These are phyloP conservation scores for Bombus ignitus DNA, from an alignment of 1,140 invertebrate genomes.

Conservation along the genomic window DNA sequence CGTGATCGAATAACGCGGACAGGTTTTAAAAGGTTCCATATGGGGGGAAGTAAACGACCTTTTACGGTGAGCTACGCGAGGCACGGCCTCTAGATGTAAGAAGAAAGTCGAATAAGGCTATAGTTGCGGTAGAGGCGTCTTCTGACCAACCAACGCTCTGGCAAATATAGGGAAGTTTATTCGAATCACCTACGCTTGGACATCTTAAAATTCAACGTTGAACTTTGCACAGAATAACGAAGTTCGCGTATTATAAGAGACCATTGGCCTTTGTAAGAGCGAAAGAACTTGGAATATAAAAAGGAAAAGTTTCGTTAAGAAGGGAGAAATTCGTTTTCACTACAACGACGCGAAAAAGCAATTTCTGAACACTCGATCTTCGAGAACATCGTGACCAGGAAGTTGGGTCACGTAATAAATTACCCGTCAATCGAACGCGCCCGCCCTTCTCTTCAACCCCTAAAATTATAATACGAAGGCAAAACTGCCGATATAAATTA, in stretches of 20 bases:
- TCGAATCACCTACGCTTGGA: too few species aligned
- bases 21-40: not conserved
- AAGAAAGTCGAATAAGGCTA: not conserved
- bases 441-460: not conserved
- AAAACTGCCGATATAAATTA: conserved; percentile 36
- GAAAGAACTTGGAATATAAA: not conserved
- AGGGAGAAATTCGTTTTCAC: not conserved
- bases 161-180: too few species aligned
- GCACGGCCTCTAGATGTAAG: not conserved
- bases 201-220: not conserved
- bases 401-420: conserved; percentile 23
- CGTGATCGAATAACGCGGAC: not conserved
- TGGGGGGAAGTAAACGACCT: not conserved
- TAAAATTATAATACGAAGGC: conserved; percentile 34
- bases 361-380: conserved; percentile 9
- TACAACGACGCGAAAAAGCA: not conserved
- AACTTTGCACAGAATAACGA: not conserved
- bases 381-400: not conserved
- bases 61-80: not conserved
- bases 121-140: too few species aligned
- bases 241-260: too few species aligned
- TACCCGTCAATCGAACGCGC: conserved; percentile 18
- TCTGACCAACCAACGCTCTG: too few species aligned
- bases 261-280: too few species aligned
- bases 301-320: not conserved